Conservation (phyloP, 2,888 invertebrate species). For the Protophormia terraenovae region DNA sequence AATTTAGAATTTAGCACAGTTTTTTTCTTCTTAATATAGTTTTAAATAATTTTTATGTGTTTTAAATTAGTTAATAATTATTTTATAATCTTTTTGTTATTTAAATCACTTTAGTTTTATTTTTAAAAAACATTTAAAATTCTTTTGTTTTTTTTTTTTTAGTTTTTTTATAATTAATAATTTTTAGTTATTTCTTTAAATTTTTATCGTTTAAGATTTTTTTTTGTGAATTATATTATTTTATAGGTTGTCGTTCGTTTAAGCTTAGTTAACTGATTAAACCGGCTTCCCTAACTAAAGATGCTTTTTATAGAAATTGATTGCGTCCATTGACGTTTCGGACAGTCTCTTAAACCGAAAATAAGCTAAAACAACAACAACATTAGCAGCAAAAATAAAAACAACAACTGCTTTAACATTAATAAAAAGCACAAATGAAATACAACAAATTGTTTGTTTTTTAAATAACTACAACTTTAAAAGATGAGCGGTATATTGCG, state of each 20-base stretch:
- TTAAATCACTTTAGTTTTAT: slow-evolving; percentile 17
- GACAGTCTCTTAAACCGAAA: slow-evolving; percentile 40
- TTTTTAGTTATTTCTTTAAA: neutral
- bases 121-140: neutral
- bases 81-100: neutral
- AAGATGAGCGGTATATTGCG: neutral
- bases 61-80: neutral
- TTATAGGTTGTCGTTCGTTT: slow-evolving; percentile 72
- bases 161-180: neutral
- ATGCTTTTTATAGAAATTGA: slow-evolving; percentile 78
- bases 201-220: slow-evolving; percentile 40
- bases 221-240: slow-evolving; percentile 39
- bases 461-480: neutral
- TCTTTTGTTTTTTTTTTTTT: neutral
- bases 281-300: slow-evolving; percentile 77
- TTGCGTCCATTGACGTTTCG: slow-evolving; percentile 65
- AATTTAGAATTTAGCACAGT: neutral
- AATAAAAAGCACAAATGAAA: slow-evolving; percentile 21
- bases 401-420: slow-evolving; percentile 40
- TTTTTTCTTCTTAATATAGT: neutral
- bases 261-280: slow-evolving; percentile 79
- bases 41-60: slow-evolving; percentile 38
- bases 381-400: slow-evolving; percentile 12
- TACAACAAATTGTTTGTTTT: slow-evolving; percentile 38
- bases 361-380: slow-evolving; percentile 26